These are phyloP conservation scores for Sceliomorpha sp. DNA, from an alignment of 2,888 invertebrate genomes.

Conservation along the genomic window DNA sequence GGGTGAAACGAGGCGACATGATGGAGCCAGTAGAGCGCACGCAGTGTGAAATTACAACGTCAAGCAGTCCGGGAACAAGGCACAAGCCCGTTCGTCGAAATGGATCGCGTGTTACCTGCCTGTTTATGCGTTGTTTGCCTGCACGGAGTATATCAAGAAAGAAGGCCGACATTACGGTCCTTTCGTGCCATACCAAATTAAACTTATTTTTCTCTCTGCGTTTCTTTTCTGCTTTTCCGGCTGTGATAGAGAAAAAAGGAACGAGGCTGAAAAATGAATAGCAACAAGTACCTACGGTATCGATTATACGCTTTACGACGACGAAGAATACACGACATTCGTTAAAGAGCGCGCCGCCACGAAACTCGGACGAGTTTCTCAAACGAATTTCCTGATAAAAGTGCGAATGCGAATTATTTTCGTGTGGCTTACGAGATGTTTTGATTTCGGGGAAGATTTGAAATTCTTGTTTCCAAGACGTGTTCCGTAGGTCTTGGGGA, in stretches of 20 bases:
- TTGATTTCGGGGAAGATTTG: slow-evolving; percentile 23
- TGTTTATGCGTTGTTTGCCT: slow-evolving; percentile 30
- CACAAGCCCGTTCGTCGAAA: slow-evolving; percentile 63
- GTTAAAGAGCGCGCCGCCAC: too few species aligned
- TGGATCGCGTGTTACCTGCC: slow-evolving; percentile 61
- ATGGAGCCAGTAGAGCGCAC: slow-evolving; percentile 66
- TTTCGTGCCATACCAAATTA: slow-evolving; percentile 1
- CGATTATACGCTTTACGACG: too few species aligned
- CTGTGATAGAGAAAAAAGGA: too few species aligned
- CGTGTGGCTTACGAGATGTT: too few species aligned
- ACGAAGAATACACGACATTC: too few species aligned
- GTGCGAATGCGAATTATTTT: too few species aligned
- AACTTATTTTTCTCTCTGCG: slow-evolving; percentile 7
- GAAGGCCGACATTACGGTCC: slow-evolving; percentile 9
- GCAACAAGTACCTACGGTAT: too few species aligned
- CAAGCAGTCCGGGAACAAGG: slow-evolving; percentile 59
- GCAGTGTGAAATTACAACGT: slow-evolving; percentile 73
- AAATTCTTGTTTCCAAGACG: slow-evolving; percentile 37
- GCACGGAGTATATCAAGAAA: slow-evolving; percentile 14
- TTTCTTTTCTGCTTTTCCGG: background rate
- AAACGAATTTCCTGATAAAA: too few species aligned
- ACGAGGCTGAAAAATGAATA: too few species aligned
- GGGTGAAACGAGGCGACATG: slow-evolving; percentile 57
- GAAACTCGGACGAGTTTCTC: too few species aligned
- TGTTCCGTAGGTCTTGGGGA: slow-evolving; percentile 34